A percentile compares a stretch with the other conserved stretches of the same genome.
These are phyloP conservation scores for Condylura cristata DNA, from an alignment of 2,113 vertebrate genomes.

Conservation along the genomic window DNA sequence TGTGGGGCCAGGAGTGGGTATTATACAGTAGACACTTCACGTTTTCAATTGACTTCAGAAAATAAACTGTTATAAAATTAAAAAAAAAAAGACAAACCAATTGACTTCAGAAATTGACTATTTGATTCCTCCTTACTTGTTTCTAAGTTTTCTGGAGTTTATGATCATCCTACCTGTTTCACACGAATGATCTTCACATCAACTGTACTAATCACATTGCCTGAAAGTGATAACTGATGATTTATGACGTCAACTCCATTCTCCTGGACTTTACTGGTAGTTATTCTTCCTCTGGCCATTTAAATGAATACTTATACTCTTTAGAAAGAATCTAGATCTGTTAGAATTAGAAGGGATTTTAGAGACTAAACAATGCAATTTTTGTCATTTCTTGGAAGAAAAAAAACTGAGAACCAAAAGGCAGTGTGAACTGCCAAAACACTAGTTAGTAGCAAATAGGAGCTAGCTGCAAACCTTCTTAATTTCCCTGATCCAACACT, in stretches of 20 bases:
- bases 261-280: background rate
- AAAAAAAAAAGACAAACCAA: too few relatives aligned
- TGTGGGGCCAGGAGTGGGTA: too few relatives aligned
- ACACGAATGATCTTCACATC: background rate
- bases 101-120: background rate
- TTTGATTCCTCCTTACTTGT: background rate
- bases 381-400: background rate
- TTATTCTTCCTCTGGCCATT: background rate
- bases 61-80: too few relatives aligned
- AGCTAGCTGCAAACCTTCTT: background rate
- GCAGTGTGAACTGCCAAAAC: background rate
- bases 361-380: background rate
- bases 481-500: background rate
- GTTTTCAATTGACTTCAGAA: constrained; percentile 7
- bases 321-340: background rate
- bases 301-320: background rate
- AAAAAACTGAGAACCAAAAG: background rate
- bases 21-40: background rate
- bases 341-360: background rate
- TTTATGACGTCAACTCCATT: background rate
- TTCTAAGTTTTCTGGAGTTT: background rate
- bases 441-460: background rate
- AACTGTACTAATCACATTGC: background rate
- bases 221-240: background rate
- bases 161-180: background rate